These are phyloP conservation scores for Alauda arvensis DNA, from an alignment of 2,797 vertebrate species.

Conservation along the genomic window DNA sequence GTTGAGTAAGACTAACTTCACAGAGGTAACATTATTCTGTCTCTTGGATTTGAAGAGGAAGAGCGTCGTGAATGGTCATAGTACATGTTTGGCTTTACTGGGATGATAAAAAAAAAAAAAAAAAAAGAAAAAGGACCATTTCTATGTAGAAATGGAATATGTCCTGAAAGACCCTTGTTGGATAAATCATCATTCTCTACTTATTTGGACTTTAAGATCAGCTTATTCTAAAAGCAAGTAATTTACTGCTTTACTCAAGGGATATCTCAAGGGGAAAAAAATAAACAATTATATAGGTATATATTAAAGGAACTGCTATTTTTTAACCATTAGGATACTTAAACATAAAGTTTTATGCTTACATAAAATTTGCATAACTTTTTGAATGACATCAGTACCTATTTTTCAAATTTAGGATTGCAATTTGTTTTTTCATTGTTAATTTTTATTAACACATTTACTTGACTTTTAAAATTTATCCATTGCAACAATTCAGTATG, in stretches of 20 bases:
- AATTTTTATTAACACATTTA: neutral
- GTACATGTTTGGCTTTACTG: neutral
- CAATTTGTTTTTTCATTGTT: neutral
- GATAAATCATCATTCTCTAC: neutral
- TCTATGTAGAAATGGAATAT: neutral
- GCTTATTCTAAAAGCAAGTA: neutral
- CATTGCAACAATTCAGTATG: neutral
- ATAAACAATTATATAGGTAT: too few relatives aligned
- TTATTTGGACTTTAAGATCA: neutral
- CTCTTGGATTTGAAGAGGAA: neutral
- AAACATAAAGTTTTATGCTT: neutral
- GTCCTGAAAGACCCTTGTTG: neutral
- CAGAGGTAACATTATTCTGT: neutral
- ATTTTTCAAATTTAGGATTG: neutral
- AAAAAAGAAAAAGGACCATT: neutral
- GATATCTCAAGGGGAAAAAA: neutral
- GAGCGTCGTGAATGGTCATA: neutral
- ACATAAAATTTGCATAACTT: neutral
- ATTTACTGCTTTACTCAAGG: neutral
- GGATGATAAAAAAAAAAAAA: neutral
- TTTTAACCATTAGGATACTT: neutral
- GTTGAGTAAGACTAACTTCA: neutral
- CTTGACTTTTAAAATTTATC: slow-evolving; percentile 1
- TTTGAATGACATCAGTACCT: neutral
- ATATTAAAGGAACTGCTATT: neutral